Evolutionary conservation across 2,888 invertebrate species (phyloP).

Genomic region (Agrotis segetum): DNA sequence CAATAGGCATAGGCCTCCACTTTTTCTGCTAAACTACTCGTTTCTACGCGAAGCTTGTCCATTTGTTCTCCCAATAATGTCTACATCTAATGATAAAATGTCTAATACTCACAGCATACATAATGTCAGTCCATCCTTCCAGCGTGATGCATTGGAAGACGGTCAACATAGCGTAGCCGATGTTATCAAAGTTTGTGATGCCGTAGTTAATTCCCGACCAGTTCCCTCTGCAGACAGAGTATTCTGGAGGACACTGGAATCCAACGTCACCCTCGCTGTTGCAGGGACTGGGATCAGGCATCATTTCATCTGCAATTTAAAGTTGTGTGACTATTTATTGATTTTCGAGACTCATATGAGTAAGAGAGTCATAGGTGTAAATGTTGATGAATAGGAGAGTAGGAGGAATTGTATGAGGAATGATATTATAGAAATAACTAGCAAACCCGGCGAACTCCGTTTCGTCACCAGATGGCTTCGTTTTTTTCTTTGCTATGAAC

Average conservation of each 20-base stretch:
- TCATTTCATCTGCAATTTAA: constrained; percentile 69
- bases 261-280: constrained; percentile 92
- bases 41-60: no score
- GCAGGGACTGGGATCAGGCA: constrained; percentile 82
- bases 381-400: no score
- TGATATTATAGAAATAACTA: background rate
- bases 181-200: constrained; percentile 99
- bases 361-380: no score
- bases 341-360: no score
- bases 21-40: no score
- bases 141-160: constrained; percentile 99
- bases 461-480: no score
- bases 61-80: no score
- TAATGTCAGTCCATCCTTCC: constrained; percentile 99
- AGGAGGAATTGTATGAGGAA: background rate
- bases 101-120: constrained; percentile 95
- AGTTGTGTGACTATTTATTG: no score
- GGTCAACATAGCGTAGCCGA: constrained; percentile 99
- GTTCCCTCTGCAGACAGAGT: constrained; percentile 89
- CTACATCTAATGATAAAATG: no score
- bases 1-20: no score
- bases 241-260: constrained; percentile 90
- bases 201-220: constrained; percentile 97
- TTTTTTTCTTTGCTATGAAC: no score
- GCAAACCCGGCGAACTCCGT: no score